Percentiles rank a stretch among this genome's conserved stretches.
phyloP scores from a whole-genome alignment of 2,113 vertebrate species.

The Actinemys pallida region DNA sequence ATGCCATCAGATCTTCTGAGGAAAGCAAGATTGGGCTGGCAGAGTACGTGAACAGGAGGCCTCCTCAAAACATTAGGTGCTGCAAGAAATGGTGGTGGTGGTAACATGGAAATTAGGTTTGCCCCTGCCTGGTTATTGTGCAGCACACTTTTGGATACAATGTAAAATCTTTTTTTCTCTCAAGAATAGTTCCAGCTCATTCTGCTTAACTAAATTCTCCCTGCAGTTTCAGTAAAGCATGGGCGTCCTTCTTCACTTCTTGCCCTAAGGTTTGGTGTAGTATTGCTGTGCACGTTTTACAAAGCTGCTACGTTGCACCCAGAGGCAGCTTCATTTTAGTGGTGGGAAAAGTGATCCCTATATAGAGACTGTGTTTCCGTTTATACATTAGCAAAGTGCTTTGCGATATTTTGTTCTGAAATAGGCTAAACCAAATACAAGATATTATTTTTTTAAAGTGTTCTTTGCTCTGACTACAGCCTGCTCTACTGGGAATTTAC shows the following conservation, averaged over 20 bases:
- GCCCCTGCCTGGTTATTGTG: not conserved
- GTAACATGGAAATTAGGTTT: not conserved
- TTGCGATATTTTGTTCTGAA: not conserved
- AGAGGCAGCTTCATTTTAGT: not conserved
- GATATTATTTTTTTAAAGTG: conserved; percentile 9
- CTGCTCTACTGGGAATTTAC: conserved; percentile 8
- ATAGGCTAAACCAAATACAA: conserved; percentile 8
- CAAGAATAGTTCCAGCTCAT: not conserved
- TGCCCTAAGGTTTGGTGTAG: not conserved
- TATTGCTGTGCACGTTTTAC: not conserved
- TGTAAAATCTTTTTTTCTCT: not conserved
- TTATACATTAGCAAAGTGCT: not conserved
- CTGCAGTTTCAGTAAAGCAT: not conserved
- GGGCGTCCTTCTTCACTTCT: not conserved
- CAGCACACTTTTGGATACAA: not conserved
- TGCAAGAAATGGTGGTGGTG: not conserved
- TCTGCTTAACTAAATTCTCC: not conserved
- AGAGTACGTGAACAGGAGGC: not conserved
- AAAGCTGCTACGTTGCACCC: not conserved
- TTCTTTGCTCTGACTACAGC: conserved; percentile 47
- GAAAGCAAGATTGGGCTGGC: not conserved
- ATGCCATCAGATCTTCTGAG: not conserved
- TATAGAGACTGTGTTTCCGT: not conserved
- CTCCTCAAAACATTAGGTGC: not conserved
- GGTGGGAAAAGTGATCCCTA: not conserved